These are phyloP conservation scores for Brachionus paranguensis DNA, from an alignment of 1,140 invertebrate genomes.

Conservation along the genomic window DNA sequence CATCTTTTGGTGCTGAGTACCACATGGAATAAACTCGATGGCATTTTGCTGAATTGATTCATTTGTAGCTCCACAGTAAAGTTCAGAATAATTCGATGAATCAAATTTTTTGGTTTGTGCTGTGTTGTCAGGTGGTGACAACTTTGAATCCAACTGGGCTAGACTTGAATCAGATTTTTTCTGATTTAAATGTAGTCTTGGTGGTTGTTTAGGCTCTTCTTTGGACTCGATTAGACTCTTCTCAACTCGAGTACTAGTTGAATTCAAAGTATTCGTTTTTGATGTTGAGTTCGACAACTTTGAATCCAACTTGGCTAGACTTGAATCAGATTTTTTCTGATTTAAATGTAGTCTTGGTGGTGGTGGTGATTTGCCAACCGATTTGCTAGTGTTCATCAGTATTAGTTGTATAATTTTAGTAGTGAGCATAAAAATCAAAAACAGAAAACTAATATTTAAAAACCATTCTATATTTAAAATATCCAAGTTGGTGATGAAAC, in stretches of 20 bases:
- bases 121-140: background rate
- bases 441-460: background rate
- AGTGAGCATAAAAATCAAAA: background rate
- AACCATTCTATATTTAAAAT: conserved; percentile 35
- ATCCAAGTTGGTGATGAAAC: conserved; percentile 1
- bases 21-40: background rate
- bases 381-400: background rate
- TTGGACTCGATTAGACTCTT: too few relatives aligned
- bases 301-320: too few relatives aligned
- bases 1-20: background rate
- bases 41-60: background rate
- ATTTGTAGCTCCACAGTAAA: background rate
- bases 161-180: too few relatives aligned
- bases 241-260: too few relatives aligned
- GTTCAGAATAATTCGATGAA: background rate
- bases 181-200: too few relatives aligned
- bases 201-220: too few relatives aligned
- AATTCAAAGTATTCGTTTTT: too few relatives aligned
- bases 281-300: too few relatives aligned
- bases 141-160: too few relatives aligned
- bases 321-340: too few relatives aligned
- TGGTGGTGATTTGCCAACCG: background rate
- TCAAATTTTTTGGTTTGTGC: background rate
- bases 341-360: too few relatives aligned
- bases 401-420: too few relatives aligned